Base-by-base conservation (phyloP, 2,113 vertebrate genomes). In the Aspidoscelis tigris region DNA sequence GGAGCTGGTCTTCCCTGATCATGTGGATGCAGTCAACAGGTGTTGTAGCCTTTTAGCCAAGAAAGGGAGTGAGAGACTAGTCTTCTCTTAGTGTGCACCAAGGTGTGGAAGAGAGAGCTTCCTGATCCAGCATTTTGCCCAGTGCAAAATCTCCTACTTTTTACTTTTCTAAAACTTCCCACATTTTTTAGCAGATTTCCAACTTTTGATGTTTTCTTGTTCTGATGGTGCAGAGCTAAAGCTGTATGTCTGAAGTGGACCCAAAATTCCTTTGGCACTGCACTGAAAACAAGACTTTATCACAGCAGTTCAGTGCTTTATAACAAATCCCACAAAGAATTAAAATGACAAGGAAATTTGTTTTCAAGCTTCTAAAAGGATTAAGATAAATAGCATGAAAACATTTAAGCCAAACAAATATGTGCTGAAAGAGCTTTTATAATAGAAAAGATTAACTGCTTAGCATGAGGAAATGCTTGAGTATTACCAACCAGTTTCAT, bases 351-450 rank as follows among this genome's bases (percentile, higher is more conserved):
- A 84, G 12, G 7, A 84, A 89, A 78, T 2, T 1, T 22, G 72
- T 11, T 76, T 91, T 81, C 33, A 79, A 24, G 26, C 7, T 90
- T 24, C 1, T 81, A n/a, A 79, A 64, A 6, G 7, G 2, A 91
- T 84, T 80, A 81, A 22, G 5, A 78, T 16, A 83, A 78, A 84
- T 65, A 88, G 53, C 73, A 84, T 47, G 39, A 90, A 69, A 70
- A 78, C 50, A 70, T 68, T n/a, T 69, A 90, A 80, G 50, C n/a
- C 77, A 50, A 0, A 24, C 64, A 86, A 80, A 85, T 80, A 87
- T 88, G 26, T n/a, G 33, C 47, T 50, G 11, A 76, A 68, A 86
- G 4, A 55, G 82, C 64, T 81, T 91, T 91, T 88, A 78, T 22
- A 43, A 53, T 82, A 73, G 76, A 88, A 89, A 3, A 22, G 70